phyloP scores from a whole-genome alignment of 2,113 vertebrate species.

The Argyrosomus japonicus region DNA sequence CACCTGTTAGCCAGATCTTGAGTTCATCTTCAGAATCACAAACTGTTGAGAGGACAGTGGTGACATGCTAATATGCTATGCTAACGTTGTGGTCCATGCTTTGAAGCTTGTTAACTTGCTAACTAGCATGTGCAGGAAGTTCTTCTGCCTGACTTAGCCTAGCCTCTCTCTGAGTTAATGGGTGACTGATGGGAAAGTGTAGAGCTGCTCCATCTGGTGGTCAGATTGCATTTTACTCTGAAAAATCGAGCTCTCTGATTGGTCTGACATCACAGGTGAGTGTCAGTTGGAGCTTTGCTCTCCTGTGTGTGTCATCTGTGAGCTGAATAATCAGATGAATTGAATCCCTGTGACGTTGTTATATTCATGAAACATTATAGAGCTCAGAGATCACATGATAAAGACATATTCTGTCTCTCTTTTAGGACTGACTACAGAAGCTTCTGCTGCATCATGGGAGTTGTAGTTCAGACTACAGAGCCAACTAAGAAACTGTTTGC shows the following conservation, averaged over 20 bases:
- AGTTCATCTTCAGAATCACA: too few relatives aligned
- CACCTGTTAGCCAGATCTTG: too few relatives aligned
- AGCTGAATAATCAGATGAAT: too few relatives aligned
- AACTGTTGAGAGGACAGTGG: neutral
- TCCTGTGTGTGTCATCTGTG: neutral
- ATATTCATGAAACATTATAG: too few relatives aligned
- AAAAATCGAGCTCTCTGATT: neutral
- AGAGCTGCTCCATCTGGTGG: neutral
- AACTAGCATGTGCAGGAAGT: constrained; percentile 8
- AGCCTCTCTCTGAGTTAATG: neutral
- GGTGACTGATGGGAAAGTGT: neutral
- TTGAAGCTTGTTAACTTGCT: constrained; percentile 9
- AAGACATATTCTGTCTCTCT: constrained; percentile 26
- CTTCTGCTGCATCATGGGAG: constrained; percentile 49
- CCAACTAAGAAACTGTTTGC: constrained; percentile 5
- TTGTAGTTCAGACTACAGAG: constrained; percentile 22
- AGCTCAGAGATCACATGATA: neutral
- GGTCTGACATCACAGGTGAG: neutral
- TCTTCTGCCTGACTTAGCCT: neutral
- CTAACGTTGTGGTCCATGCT: neutral
- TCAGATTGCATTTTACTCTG: neutral
- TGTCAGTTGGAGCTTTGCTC: neutral
- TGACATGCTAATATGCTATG: constrained; percentile 7
- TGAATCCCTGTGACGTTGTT: too few relatives aligned
- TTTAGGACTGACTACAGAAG: constrained; percentile 64